Conservation (phyloP, 2,888 invertebrate genomes). For the Galerucella pusilla region DNA sequence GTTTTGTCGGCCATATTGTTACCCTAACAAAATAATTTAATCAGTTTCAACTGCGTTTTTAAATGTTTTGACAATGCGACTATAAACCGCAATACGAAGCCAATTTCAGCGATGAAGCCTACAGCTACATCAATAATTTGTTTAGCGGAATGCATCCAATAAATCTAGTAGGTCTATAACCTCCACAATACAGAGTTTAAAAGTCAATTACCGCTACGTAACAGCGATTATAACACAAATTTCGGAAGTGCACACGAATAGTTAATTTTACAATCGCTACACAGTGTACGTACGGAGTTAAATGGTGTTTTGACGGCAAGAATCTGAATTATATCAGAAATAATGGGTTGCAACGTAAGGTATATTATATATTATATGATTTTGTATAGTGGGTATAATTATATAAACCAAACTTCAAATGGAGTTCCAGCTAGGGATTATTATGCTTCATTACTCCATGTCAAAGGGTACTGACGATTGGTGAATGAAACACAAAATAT, state of each 20-base stretch:
- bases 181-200: constrained; percentile 31
- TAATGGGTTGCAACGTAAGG: background rate
- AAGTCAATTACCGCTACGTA: constrained; percentile 38
- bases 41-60: background rate
- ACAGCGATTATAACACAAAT: constrained; percentile 38
- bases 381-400: too few species aligned
- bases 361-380: too few species aligned
- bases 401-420: too few species aligned
- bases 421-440: too few species aligned
- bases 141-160: constrained; percentile 14
- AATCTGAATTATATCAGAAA: background rate
- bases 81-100: background rate
- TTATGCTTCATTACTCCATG: too few species aligned
- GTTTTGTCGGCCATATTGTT: background rate
- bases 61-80: background rate
- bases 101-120: constrained; percentile 3
- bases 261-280: constrained; percentile 36
- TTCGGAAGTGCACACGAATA: constrained; percentile 32
- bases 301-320: constrained; percentile 10
- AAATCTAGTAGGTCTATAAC: constrained; percentile 33
- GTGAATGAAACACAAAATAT: too few species aligned
- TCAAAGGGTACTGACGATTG: too few species aligned
- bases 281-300: constrained; percentile 10
- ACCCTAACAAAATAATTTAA: background rate
- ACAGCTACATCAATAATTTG: constrained; percentile 22